Evolutionary conservation across 2,113 vertebrate genomes (phyloP), one percentile per base, ranked within the genome.

Genomic region (Strix uralensis): DNA sequence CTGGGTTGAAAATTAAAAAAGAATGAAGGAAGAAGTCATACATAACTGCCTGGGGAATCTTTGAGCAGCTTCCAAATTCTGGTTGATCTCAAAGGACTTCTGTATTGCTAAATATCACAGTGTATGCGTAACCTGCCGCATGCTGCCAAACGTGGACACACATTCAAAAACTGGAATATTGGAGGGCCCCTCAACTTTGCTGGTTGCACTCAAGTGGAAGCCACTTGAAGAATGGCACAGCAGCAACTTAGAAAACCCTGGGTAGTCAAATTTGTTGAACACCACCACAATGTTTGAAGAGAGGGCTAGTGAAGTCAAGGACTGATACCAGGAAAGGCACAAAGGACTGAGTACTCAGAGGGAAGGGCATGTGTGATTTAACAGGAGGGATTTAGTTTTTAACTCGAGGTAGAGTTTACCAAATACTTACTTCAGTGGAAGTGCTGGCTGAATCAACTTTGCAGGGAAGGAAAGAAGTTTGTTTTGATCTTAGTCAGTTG

Each of bases 111-210:
- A 81, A 36, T 49, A 78, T 13, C 21, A 66, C 46, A 58, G 34
- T 0, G 0, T 15, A 54, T 34, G 42, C 27, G 8, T 61, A 85
- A 93, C 10, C 30, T 81, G 58, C 51, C 0, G 0, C 16, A 11
- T 32, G 57, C 32, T 71, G 42, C 57, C 86, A 52, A 54, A 80
- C 40, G 18, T 0, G 80, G 47, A 57, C 32, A 6, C 2, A 5
- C 7, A 3, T 40, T 72, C 40, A 77, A 81, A 54, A 88, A 40
- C 16, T 54, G 46, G 36, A 81, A 40, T 57, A 47, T 5, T 58
- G 59, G 46, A 59, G 27, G 12, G 44, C 3, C 10, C 49, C 29
- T 22, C 17, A 63, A 67, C 9, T 67, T 88, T 40, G 21, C 46
- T 82, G 42, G 15, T 27, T 10, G 1, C 21, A 19, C 19, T 36